Conservation (phyloP, 2,888 invertebrate genomes). For the Lasioglossum figueresi region DNA sequence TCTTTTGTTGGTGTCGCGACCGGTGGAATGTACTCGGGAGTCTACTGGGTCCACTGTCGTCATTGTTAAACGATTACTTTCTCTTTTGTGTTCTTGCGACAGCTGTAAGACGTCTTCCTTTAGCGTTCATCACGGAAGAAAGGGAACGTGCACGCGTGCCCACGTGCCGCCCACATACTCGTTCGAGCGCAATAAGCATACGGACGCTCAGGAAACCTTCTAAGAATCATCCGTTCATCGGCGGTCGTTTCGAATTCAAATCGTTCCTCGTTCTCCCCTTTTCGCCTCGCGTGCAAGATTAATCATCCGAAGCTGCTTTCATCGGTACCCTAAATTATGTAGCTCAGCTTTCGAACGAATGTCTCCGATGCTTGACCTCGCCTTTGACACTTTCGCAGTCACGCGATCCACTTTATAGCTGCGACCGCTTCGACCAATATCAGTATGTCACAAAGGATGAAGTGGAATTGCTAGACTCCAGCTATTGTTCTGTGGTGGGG, state of each 20-base stretch:
- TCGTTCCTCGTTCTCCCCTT: slow-evolving; percentile 29
- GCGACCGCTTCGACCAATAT: not conserved
- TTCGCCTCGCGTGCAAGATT: slow-evolving; percentile 23
- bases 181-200: slow-evolving; percentile 51
- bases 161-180: slow-evolving; percentile 68
- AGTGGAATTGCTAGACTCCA: not conserved
- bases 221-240: slow-evolving; percentile 41
- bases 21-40: not conserved
- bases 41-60: slow-evolving; percentile 53
- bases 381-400: not conserved
- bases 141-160: slow-evolving; percentile 52
- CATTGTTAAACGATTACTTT: slow-evolving; percentile 63
- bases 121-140: slow-evolving; percentile 43
- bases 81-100: slow-evolving; percentile 54
- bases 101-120: slow-evolving; percentile 50
- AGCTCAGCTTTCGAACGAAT: not conserved
- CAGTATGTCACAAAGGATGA: not conserved
- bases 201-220: slow-evolving; percentile 32
- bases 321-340: not conserved
- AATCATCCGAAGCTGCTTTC: slow-evolving; percentile 32
- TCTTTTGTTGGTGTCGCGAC: slow-evolving; percentile 6
- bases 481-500: not conserved
- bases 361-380: not conserved
- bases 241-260: slow-evolving; percentile 54
- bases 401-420: not conserved